Evolutionary conservation across 2,888 invertebrate species (phyloP).

Genomic region (Blera fallax): DNA sequence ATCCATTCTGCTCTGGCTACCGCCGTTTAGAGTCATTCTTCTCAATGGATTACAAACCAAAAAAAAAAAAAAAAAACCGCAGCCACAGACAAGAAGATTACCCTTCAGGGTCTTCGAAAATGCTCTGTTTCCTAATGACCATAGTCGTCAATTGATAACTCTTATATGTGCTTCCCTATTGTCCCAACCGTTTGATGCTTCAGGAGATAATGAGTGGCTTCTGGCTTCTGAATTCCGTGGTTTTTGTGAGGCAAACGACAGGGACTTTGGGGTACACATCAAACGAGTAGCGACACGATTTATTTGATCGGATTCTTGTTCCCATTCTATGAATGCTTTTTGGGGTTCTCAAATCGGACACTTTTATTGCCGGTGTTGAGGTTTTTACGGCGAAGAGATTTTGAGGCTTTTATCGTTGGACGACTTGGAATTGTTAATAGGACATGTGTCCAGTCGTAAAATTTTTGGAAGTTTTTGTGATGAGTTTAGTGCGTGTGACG

Average conservation of each 20-base stretch:
- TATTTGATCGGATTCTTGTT: constrained; percentile 37
- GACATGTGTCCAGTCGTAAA: constrained; percentile 14
- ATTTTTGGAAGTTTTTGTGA: not conserved
- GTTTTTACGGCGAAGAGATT: constrained; percentile 28
- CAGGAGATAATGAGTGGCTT: constrained; percentile 53
- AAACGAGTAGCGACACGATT: constrained; percentile 47
- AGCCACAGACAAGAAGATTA: constrained; percentile 48
- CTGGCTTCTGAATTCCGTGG: constrained; percentile 58
- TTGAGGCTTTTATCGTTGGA: constrained; percentile 12
- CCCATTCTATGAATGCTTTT: constrained; percentile 18
- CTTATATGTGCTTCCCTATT: constrained; percentile 24
- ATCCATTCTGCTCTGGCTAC: constrained; percentile 7
- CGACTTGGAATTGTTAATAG: constrained; percentile 8
- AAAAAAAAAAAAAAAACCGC: not conserved
- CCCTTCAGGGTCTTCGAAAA: constrained; percentile 12
- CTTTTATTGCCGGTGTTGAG: constrained; percentile 47
- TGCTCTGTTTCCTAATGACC: constrained; percentile 46
- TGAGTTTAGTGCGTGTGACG: constrained; percentile 21
- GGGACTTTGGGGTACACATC: constrained; percentile 23
- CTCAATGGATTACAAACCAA: not conserved
- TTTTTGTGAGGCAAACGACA: constrained; percentile 41
- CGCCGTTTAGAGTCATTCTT: constrained; percentile 7
- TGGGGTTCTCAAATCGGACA: not conserved
- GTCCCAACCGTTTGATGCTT: constrained; percentile 28
- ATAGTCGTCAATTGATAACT: constrained; percentile 45